Evolutionary conservation across 2,113 vertebrate species (phyloP).

Genomic region (Odontesthes bonariensis): DNA sequence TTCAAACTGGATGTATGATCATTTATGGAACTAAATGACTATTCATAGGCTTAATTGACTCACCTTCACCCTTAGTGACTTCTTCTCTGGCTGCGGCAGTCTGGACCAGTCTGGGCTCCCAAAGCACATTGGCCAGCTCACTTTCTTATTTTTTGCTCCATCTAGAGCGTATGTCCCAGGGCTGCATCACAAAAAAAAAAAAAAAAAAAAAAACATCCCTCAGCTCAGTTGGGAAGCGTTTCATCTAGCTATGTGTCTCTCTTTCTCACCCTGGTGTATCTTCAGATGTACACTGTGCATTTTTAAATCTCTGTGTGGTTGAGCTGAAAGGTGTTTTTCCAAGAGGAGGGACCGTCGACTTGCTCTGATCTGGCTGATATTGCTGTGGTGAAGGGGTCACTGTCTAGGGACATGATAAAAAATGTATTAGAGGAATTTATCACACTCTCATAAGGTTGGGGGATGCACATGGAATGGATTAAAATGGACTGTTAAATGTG

Average conservation of each 20-base stretch:
- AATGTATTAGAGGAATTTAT: too few relatives aligned
- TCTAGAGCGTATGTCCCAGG: slow-evolving; percentile 83
- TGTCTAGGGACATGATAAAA: slow-evolving; percentile 58
- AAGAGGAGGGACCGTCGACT: slow-evolving; percentile 54
- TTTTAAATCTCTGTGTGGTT: slow-evolving; percentile 70
- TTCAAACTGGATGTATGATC: too few relatives aligned
- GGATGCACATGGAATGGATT: too few relatives aligned
- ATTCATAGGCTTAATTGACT: slow-evolving; percentile 2
- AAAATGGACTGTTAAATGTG: too few relatives aligned
- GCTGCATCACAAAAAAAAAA: slow-evolving; percentile 67
- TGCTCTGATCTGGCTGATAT: slow-evolving; percentile 77
- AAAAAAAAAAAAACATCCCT: slow-evolving; percentile 8
- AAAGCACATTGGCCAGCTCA: slow-evolving; percentile 91
- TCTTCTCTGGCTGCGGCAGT: slow-evolving; percentile 76
- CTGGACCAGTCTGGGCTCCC: slow-evolving; percentile 88
- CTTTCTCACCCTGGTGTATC: slow-evolving; percentile 83
- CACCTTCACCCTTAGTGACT: slow-evolving; percentile 84
- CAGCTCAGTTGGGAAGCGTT: background rate
- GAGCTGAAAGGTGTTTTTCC: slow-evolving; percentile 79
- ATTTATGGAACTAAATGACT: too few relatives aligned
- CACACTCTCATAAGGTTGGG: too few relatives aligned
- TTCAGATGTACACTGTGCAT: background rate
- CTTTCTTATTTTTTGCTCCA: slow-evolving; percentile 57
- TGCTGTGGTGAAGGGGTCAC: slow-evolving; percentile 76
- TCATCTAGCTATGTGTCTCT: background rate